Evolutionary conservation across 2,113 vertebrate genomes (phyloP), one percentile per base, ranked within the genome.

Genomic region (Peromyscus leucopus): DNA sequence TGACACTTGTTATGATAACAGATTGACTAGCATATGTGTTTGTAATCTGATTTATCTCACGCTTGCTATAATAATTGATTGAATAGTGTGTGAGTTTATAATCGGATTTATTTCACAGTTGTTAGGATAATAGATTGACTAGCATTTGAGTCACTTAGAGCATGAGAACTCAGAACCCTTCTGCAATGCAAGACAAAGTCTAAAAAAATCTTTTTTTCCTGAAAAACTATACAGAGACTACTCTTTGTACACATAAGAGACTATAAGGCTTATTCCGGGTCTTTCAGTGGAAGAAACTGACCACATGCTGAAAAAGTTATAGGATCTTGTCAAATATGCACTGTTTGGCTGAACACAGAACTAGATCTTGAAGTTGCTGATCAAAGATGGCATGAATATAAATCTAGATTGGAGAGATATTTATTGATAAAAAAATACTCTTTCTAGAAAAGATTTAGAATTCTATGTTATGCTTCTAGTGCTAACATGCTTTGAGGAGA

Each of bases 391-490:
- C n/a, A 36, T 15, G 17, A 71, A 51, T 59, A 79, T 71, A 63
- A 95, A 46, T 3, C 26, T 61, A 80, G 17, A 12, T 86, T 61
- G 80, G 42, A 51, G 24, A 67, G 78, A 89, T 1, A 48, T 17
- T 51, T 26, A 39, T 57, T 33, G 26, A 39, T 55, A 39, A 61
- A 21, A 9, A 87, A 87, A 42, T 17, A 78, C 0, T 39, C 12
- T 76, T 7, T 19, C 2, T 65, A 51, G 51, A 78, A 31, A 78
- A 91, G 28, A 22, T 31, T 88, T 63, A 59, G 48, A 93, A 72
- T 6, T 10, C 22, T 33, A 33, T 0, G 0, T 21, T 31, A 11
- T 63, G 1, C 17, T 7, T 72, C 21, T 63, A 39, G 0, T 82
- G n/a, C 12, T 75, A 61, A n/a, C 1, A 69, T 55, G n/a, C 36